Conservation (phyloP, 2,797 vertebrate genomes). For the Lepilemur ruficaudatus region DNA sequence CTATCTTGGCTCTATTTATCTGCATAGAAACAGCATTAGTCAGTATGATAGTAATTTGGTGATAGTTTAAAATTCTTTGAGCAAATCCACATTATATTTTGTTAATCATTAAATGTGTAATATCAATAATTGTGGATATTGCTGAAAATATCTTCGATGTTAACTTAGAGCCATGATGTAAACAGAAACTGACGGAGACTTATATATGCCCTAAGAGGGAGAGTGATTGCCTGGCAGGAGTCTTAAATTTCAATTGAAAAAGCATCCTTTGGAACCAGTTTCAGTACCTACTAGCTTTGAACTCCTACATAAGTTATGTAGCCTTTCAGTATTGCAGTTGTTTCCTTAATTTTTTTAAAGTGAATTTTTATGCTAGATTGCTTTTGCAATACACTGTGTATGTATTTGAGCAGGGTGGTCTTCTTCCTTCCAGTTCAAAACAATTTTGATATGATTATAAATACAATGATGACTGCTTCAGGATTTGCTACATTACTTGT, state of each 20-base stretch:
- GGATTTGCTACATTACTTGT: not conserved
- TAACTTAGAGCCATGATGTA: not conserved
- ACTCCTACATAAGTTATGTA: not conserved
- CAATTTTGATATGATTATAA: not conserved
- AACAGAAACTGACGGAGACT: not conserved
- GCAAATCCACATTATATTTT: not conserved
- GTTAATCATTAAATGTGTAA: not conserved
- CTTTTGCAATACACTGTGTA: not conserved
- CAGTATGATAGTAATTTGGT: not conserved
- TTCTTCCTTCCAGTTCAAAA: not conserved
- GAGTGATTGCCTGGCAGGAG: not conserved
- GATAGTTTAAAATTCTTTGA: not conserved
- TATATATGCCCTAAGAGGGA: not conserved
- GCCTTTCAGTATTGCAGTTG: not conserved
- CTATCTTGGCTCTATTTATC: not conserved
- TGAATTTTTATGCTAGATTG: not conserved
- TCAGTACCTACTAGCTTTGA: not conserved
- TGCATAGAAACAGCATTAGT: not conserved
- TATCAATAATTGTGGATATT: not conserved
- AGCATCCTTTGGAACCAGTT: not conserved
- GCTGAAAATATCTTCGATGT: not conserved
- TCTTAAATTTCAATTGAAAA: not conserved
- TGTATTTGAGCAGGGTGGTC: not conserved
- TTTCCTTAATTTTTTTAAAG: not conserved
- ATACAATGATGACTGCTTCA: not conserved